A percentile compares a stretch with the other conserved stretches of the same genome.
Conservation (phyloP, 2,888 invertebrate genomes). For the Neoscelio sp. region DNA sequence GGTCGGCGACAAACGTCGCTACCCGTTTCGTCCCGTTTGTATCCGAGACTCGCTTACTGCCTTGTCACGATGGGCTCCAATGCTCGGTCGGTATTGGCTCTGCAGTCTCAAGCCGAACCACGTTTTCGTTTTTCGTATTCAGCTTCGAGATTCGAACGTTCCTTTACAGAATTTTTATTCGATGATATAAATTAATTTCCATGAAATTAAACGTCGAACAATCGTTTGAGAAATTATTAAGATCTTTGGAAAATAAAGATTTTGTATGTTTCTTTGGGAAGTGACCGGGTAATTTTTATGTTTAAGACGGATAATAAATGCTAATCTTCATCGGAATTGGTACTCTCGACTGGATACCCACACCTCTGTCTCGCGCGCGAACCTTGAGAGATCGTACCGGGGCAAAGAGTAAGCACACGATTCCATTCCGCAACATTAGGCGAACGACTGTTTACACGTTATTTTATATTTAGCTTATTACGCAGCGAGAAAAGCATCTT, state of each 20-base stretch:
- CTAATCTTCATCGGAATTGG: too few species aligned
- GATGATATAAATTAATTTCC: too few species aligned
- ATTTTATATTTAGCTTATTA: constrained; percentile 58
- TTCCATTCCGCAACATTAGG: constrained; percentile 26
- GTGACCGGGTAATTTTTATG: too few species aligned
- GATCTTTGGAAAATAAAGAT: too few species aligned
- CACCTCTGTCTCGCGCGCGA: neutral
- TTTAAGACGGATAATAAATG: too few species aligned
- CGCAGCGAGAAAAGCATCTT: constrained; percentile 44
- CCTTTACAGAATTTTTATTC: too few species aligned
- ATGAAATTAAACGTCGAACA: too few species aligned
- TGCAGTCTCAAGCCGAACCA: constrained; percentile 11
- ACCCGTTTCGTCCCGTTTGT: constrained; percentile 41
- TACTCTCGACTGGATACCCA: constrained; percentile 1
- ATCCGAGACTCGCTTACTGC: constrained; percentile 58
- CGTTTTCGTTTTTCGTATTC: constrained; percentile 42
- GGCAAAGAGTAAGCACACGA: constrained; percentile 26
- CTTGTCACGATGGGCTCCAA: constrained; percentile 35
- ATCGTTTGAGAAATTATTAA: too few species aligned
- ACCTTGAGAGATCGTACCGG: constrained; percentile 22
- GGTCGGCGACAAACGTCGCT: constrained; percentile 71
- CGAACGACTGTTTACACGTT: constrained; percentile 27
- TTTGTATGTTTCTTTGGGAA: too few species aligned
- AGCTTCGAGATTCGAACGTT: too few species aligned
- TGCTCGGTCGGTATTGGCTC: constrained; percentile 56